Evolutionary conservation across 2,888 invertebrate genomes (phyloP).

Genomic region (Agriopis leucophaearia): DNA sequence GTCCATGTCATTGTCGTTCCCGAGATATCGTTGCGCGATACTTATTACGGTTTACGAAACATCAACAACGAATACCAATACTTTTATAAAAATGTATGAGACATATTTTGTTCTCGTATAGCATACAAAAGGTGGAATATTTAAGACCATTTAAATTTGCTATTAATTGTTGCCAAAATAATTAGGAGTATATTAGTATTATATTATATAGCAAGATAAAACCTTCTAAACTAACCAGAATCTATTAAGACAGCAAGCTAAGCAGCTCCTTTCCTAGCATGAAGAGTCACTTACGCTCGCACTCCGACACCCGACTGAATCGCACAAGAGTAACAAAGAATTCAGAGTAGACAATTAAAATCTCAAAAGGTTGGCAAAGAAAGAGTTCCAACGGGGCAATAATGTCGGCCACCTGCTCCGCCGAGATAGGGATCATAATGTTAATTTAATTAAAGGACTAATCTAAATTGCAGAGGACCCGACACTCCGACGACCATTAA

Average conservation of each 20-base stretch:
- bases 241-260: conserved; percentile 12
- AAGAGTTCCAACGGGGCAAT: conserved; percentile 76
- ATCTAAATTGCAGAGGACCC: conserved; percentile 87
- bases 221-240: conserved; percentile 32
- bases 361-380: conserved; percentile 64
- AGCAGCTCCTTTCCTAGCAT: neutral
- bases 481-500: conserved; percentile 83
- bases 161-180: too few species aligned
- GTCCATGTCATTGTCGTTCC: conserved; percentile 47
- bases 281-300: conserved; percentile 15
- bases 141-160: too few species aligned
- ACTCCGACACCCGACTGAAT: conserved; percentile 36
- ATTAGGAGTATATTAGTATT: too few species aligned
- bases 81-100: too few species aligned
- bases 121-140: too few species aligned
- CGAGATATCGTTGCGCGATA: conserved; percentile 20
- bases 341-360: conserved; percentile 58
- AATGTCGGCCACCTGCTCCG: conserved; percentile 81
- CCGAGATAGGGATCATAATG: conserved; percentile 85
- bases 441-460: conserved; percentile 87
- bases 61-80: too few species aligned
- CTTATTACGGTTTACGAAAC: too few species aligned
- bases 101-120: too few species aligned
- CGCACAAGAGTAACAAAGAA: conserved; percentile 54
- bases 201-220: neutral